Base-by-base conservation (phyloP, 2,888 invertebrate species). In the Bellardia pandia region DNA sequence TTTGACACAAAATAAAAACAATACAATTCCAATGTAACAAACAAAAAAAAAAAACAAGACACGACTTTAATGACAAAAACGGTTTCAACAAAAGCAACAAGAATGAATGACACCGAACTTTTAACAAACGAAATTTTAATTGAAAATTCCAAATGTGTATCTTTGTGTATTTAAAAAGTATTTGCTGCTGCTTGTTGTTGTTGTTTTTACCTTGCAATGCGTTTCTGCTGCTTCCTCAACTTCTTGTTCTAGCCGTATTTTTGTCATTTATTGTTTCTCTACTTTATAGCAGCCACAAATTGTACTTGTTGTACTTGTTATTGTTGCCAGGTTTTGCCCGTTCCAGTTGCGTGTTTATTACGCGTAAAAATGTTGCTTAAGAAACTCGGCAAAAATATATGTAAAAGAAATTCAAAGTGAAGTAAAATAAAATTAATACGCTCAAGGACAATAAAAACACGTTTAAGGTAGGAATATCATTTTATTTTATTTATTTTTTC, bases 391-490 rank as follows among this genome's bases (percentile, higher is more conserved):
- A 40, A 64, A 40, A n/a, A n/a, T n/a, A n/a, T 40, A 68, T 1
- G 48, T 2, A 45, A 72, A 45, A 5, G 9, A 13, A 30, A 64
- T 64, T 14, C n/a, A 16, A 6, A 53, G 13, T 42, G 13, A 64
- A 42, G 62, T 33, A 45, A 81, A 66, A 76, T 74, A 45, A 74
- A 77, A 78, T 77, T 14, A 82, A 77, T 48, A 23, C 45, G 74
- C 77, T 86, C 77, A 81, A 75, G 85, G 85, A 75, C 79, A 85
- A 79, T 69, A 69, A 74, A 74, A 85, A 75, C 74, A 79, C 62
- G 68, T 74, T 85, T 74, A 74, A 79, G 74, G 78, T 79, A 68
- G 62, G 37, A 76, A 74, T 85, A 69, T 68, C 66, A 62, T 69
- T 75, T 66, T 69, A 85, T 74, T 60, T 58, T 37, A 64, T 51